Conservation (phyloP, 2,113 vertebrate species). For the Alouatta palliata region DNA sequence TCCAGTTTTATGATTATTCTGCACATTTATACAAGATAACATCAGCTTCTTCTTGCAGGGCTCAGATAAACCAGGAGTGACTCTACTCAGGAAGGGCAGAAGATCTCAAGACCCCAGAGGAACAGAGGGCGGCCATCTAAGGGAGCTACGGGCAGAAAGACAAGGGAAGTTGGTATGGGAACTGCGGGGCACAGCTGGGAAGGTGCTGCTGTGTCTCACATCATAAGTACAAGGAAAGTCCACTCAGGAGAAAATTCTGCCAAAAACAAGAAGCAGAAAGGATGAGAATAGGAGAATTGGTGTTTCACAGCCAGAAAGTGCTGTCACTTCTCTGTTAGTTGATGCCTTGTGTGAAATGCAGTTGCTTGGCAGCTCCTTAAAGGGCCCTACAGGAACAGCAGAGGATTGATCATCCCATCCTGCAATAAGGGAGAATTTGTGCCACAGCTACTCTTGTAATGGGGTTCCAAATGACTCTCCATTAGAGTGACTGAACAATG, state of each 20-base stretch:
- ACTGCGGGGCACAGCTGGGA: neutral
- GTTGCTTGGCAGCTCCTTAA: neutral
- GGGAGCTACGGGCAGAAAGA: neutral
- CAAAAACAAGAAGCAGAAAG: neutral
- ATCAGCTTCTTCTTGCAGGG: neutral
- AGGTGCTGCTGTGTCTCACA: neutral
- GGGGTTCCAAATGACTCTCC: too few relatives aligned
- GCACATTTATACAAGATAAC: neutral
- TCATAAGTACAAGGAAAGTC: neutral
- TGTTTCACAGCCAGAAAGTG: neutral
- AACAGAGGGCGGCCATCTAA: neutral
- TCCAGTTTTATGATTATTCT: neutral
- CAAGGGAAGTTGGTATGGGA: neutral
- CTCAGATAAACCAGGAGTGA: neutral
- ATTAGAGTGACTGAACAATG: neutral
- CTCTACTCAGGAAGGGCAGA: too few relatives aligned
- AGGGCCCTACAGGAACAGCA: rapidly evolving
- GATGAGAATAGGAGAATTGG: neutral
- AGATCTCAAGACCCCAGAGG: neutral
- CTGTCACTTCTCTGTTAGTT: rapidly evolving
- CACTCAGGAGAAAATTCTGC: neutral
- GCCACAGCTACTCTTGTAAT: neutral
- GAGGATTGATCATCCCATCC: too few relatives aligned
- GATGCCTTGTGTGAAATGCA: neutral
- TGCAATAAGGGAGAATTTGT: neutral